Conservation (phyloP, 2,888 invertebrate species). For the Dione vanillae region DNA sequence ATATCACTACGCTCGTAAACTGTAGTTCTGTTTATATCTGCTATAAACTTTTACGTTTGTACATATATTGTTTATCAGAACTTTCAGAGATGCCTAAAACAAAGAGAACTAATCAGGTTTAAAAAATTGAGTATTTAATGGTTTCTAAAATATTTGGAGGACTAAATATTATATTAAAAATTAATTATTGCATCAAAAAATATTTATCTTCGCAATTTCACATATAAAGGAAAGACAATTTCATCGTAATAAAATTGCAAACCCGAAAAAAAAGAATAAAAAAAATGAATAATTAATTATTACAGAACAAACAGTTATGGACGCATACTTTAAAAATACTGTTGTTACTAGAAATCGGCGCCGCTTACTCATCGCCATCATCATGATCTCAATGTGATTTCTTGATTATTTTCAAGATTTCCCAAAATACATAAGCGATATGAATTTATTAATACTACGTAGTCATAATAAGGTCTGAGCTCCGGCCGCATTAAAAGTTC, state of each 20-base stretch:
- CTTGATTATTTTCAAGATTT: neutral
- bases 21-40: constrained; percentile 40
- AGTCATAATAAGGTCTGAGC: neutral
- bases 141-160: constrained; percentile 2
- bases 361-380: neutral
- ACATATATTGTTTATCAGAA: constrained; percentile 32
- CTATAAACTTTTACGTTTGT: constrained; percentile 40
- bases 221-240: no score
- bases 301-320: neutral
- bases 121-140: neutral
- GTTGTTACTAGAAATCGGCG: neutral
- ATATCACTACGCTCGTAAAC: constrained; percentile 40
- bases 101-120: constrained; percentile 27
- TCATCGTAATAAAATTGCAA: no score
- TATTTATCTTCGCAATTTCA: no score
- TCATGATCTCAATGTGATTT: neutral
- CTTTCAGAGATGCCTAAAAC: constrained; percentile 31
- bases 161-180: neutral
- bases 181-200: neutral
- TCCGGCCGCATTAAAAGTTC: constrained; percentile 21
- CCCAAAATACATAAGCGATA: neutral
- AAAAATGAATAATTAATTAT: neutral
- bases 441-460: neutral
- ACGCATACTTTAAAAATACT: neutral
- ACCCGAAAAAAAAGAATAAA: neutral